phyloP scores from a whole-genome alignment of 1,140 invertebrate species.

The Aporrectodea caliginosa region DNA sequence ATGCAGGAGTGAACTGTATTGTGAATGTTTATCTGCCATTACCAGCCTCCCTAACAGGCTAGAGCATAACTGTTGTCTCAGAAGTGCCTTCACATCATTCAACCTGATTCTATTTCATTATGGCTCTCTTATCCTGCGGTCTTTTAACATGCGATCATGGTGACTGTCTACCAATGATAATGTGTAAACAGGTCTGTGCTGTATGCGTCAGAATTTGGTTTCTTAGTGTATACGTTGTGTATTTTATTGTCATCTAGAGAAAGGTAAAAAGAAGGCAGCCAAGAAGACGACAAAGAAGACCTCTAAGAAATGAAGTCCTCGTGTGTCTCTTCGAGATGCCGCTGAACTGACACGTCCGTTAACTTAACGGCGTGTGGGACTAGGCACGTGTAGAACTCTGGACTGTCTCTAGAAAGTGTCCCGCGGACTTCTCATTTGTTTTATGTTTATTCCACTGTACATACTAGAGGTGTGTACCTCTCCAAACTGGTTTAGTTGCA shows the following conservation, averaged over 20 bases:
- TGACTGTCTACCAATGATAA: neutral
- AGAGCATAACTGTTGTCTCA: neutral
- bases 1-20: too few relatives aligned
- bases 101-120: too few relatives aligned
- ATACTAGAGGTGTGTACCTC: neutral
- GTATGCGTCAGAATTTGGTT: neutral
- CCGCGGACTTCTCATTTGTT: neutral
- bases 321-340: neutral
- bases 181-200: neutral
- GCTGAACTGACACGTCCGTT: neutral
- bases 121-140: too few relatives aligned
- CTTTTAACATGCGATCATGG: neutral
- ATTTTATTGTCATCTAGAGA: neutral
- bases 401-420: neutral
- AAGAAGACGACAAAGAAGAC: neutral
- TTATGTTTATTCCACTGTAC: neutral
- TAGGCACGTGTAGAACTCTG: neutral
- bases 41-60: too few relatives aligned
- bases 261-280: neutral
- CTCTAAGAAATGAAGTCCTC: neutral
- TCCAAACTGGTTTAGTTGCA: neutral
- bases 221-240: neutral
- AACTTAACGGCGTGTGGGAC: too few relatives aligned
- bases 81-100: too few relatives aligned
- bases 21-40: too few relatives aligned